Evolutionary conservation across 2,113 vertebrate genomes (phyloP).

Genomic region (Taurulus bubalis): DNA sequence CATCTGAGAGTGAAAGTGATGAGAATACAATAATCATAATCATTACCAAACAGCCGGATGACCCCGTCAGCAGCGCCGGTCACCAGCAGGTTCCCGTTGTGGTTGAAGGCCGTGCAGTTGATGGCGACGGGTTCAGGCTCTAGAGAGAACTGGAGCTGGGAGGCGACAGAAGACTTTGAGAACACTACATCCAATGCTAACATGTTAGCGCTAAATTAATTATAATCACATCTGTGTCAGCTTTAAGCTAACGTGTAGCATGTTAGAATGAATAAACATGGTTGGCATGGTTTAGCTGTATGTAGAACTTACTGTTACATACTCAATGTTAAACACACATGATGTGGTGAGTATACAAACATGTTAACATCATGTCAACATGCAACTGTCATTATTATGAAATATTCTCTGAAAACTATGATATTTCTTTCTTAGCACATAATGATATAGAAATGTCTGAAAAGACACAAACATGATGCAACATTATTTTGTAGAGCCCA

Average conservation of each 20-base stretch:
- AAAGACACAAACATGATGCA: not conserved
- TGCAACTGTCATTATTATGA: not conserved
- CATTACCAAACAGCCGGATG: slow-evolving; percentile 93
- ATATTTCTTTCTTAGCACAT: not conserved
- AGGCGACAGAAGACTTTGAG: slow-evolving; percentile 19
- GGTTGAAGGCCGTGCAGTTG: slow-evolving; percentile 97
- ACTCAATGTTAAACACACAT: not conserved
- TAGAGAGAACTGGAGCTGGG: slow-evolving; percentile 92
- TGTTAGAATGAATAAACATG: not conserved
- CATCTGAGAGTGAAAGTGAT: not conserved
- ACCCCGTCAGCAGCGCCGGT: slow-evolving; percentile 94
- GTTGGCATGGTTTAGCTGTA: too few species aligned
- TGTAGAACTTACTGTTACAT: not conserved
- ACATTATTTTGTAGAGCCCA: too few species aligned
- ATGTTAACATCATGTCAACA: not conserved
- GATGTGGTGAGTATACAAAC: too few species aligned
- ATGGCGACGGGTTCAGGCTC: slow-evolving; percentile 94
- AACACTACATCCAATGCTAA: not conserved
- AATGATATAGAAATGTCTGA: not conserved
- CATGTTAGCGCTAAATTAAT: not conserved
- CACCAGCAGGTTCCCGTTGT: slow-evolving; percentile 97
- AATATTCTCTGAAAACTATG: not conserved
- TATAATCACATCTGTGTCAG: not conserved
- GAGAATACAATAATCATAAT: not conserved
- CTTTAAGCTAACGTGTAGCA: not conserved